phyloP scores from a whole-genome alignment of 1,140 invertebrate species.

The Brachionus sp. region DNA sequence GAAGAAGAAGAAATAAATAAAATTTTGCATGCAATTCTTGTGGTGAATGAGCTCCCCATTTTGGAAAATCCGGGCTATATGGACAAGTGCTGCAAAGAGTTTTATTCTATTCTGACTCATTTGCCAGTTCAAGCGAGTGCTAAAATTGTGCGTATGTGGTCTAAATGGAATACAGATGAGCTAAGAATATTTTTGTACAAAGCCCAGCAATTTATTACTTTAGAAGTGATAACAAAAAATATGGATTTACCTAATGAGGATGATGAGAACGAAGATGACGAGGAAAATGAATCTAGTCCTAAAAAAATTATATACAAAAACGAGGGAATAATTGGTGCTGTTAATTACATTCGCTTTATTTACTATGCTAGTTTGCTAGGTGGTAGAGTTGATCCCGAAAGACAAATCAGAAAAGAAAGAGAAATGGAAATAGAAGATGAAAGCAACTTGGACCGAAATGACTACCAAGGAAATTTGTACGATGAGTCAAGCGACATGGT shows the following conservation, averaged over 20 bases:
- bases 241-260: slow-evolving; percentile 56
- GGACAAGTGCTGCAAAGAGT: slow-evolving; percentile 73
- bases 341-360: slow-evolving; percentile 68
- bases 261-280: slow-evolving; percentile 76
- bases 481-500: slow-evolving; percentile 38
- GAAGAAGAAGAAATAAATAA: slow-evolving; percentile 62
- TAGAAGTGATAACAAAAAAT: slow-evolving; percentile 66
- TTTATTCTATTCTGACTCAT: slow-evolving; percentile 73
- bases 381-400: slow-evolving; percentile 59
- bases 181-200: slow-evolving; percentile 72
- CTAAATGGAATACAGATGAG: slow-evolving; percentile 68
- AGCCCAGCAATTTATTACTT: slow-evolving; percentile 80
- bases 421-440: slow-evolving; percentile 15
- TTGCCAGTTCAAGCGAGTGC: slow-evolving; percentile 74
- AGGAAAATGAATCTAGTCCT: slow-evolving; percentile 73
- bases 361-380: slow-evolving; percentile 84
- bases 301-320: slow-evolving; percentile 66
- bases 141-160: slow-evolving; percentile 74
- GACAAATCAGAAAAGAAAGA: slow-evolving; percentile 30
- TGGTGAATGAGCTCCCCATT: slow-evolving; percentile 80
- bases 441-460: neutral
- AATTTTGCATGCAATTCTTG: slow-evolving; percentile 72
- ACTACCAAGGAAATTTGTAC: neutral
- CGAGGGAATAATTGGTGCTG: slow-evolving; percentile 65
- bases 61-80: slow-evolving; percentile 75